Evolutionary conservation across 2,113 vertebrate genomes (phyloP), one percentile per base, ranked within the genome.

Genomic region (Pteruthius melanotis): DNA sequence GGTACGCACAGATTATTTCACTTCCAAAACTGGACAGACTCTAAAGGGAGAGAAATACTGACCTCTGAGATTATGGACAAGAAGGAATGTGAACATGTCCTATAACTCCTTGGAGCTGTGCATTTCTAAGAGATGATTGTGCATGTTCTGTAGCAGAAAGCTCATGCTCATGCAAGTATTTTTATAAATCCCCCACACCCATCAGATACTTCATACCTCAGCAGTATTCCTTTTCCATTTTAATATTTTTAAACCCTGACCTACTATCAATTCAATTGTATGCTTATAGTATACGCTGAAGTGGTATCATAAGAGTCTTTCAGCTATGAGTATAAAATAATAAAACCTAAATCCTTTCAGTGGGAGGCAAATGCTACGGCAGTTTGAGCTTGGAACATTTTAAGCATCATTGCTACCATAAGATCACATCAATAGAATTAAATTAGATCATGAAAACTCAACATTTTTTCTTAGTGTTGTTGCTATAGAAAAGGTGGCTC

Each of bases 401-500:
- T 85, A 91, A 94, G 84, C 66, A 74, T 95, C 84, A 60, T 89
- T 9, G 8, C 94, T 96, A 82, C 76, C 44, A 42, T 81, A 95
- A 92, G 90, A 88, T 66, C 3, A 14, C 91, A 93, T 94, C 90
- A 76, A 78, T 84, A 80, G 72, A 95, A 95, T 70, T 92, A 87
- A 91, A 94, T 90, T 89, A 80, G 78, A 78, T 90, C 57, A 60
- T 87, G 56, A 44, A 91, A 94, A 85, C 44, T 75, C 87, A 91
- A 95, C 66, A 33, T 97, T 97, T 93, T 93, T 96, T 79, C 89
- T 91, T 69, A 86, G 84, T 80, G 83, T 93, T 96, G 96, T 97
- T 97, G 94, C 92, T 88, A 96, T 97, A 97, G 95, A 95, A 97
- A 92, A 95, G 61, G 69, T 94, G 54, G 35, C 78, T 93, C 72